phyloP scores from a whole-genome alignment of 2,113 vertebrate species.

The Euleptes europaea region DNA sequence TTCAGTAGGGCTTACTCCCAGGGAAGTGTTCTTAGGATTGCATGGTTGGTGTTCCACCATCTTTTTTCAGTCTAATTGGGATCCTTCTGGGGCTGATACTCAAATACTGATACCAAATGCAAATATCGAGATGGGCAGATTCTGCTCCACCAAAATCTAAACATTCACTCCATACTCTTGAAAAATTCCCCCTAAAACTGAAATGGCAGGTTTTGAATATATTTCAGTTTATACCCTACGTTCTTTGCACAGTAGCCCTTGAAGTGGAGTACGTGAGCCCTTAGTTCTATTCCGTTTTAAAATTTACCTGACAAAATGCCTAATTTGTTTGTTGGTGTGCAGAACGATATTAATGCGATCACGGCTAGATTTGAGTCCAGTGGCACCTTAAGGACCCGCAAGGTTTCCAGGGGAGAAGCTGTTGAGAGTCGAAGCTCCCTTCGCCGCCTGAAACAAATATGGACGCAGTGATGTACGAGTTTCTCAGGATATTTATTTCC shows the following conservation, averaged over 20 bases:
- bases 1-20: too few relatives aligned
- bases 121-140: background rate
- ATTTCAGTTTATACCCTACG: background rate
- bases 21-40: too few relatives aligned
- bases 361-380: too few relatives aligned
- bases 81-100: background rate
- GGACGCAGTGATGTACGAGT: background rate
- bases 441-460: background rate
- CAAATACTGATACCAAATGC: background rate
- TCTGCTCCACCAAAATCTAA: background rate
- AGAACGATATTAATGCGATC: too few relatives aligned
- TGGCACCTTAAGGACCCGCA: too few relatives aligned
- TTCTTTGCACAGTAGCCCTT: background rate
- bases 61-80: background rate
- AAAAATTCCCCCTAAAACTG: background rate
- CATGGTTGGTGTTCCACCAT: background rate
- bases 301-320: too few relatives aligned
- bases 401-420: too few relatives aligned
- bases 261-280: too few relatives aligned
- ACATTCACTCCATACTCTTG: background rate
- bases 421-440: too few relatives aligned
- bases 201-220: background rate
- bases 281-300: too few relatives aligned
- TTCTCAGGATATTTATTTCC: background rate
- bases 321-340: too few relatives aligned